phyloP scores from a whole-genome alignment of 2,113 vertebrate genomes.

The Leptosomus discolor region DNA sequence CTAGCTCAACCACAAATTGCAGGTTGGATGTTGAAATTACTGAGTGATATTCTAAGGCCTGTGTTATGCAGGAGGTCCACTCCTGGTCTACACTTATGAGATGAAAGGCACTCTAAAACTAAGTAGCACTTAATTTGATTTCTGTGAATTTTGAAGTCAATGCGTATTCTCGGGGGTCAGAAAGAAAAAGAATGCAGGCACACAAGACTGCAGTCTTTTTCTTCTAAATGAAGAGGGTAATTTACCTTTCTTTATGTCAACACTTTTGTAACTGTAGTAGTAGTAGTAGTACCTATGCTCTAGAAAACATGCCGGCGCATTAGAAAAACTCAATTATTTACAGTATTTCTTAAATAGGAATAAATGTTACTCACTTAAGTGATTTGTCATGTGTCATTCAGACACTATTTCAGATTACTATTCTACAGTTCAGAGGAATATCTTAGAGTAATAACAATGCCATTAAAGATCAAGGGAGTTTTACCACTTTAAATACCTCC shows the following conservation, averaged over 20 bases:
- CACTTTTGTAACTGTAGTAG: background rate
- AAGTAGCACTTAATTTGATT: constrained; percentile 48
- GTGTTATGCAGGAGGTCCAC: background rate
- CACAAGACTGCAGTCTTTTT: background rate
- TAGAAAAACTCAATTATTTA: background rate
- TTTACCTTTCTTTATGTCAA: background rate
- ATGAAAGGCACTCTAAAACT: constrained; percentile 32
- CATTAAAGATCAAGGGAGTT: background rate
- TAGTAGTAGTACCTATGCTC: background rate
- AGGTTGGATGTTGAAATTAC: background rate
- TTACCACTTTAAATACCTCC: background rate
- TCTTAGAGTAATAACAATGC: background rate
- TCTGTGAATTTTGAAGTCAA: constrained; percentile 25
- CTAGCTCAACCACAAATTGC: constrained; percentile 36
- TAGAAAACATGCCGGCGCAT: background rate
- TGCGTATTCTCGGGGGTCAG: background rate
- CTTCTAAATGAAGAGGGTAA: background rate
- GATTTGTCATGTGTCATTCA: background rate
- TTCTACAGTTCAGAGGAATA: background rate
- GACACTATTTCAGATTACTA: background rate
- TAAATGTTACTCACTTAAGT: background rate
- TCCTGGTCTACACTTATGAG: background rate
- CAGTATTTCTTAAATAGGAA: background rate
- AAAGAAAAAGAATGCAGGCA: background rate
- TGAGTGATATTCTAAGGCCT: background rate